Conservation (phyloP, 2,888 invertebrate species). For the Tupiocoris notatus region DNA sequence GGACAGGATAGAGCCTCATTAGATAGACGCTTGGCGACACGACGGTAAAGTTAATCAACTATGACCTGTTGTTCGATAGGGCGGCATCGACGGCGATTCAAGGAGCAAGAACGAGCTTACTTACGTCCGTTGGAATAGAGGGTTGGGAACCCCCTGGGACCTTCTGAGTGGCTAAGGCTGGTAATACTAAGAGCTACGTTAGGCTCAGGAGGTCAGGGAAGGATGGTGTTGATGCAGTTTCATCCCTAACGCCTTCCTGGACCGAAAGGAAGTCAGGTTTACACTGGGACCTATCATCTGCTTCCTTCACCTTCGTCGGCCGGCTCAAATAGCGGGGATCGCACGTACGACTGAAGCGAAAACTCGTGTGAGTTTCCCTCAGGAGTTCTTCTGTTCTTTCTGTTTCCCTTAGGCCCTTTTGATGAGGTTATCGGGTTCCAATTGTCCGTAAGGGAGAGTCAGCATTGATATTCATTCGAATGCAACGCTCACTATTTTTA, state of each 20-base stretch:
- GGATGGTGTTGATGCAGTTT: conserved; percentile 6
- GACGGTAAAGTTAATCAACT: conserved; percentile 26
- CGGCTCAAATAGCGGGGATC: background rate
- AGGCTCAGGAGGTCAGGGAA: background rate
- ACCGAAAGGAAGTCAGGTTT: background rate
- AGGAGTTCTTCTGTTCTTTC: background rate
- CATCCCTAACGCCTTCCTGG: conserved; percentile 1
- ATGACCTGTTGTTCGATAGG: conserved; percentile 28
- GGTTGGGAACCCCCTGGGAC: conserved; percentile 3
- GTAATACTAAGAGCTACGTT: background rate
- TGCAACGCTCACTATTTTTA: background rate
- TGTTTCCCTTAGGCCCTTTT: background rate
- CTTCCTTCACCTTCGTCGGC: background rate
- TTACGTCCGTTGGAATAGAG: background rate
- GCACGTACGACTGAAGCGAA: background rate
- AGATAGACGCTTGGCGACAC: conserved; percentile 7
- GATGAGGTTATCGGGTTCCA: background rate
- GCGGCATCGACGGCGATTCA: background rate
- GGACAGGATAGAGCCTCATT: conserved; percentile 5
- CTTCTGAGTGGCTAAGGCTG: background rate
- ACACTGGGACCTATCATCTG: background rate
- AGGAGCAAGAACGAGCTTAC: background rate
- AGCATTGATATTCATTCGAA: conserved; percentile 9
- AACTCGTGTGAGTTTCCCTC: background rate
- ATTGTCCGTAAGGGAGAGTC: background rate